These are phyloP conservation scores for Chromis chromis DNA, from an alignment of 2,797 vertebrate genomes.

Conservation along the genomic window DNA sequence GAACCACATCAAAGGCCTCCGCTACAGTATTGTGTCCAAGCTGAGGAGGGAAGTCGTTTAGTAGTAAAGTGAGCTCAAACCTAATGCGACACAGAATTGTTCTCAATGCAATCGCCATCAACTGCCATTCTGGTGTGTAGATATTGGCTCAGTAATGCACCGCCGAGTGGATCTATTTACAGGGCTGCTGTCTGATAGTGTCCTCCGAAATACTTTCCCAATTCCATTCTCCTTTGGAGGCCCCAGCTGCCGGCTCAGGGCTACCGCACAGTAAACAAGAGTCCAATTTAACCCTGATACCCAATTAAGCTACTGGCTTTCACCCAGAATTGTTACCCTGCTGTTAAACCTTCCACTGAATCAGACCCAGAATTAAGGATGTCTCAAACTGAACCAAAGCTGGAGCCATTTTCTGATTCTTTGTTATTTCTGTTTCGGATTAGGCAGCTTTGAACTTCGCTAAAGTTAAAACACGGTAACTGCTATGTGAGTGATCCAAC, in stretches of 20 bases:
- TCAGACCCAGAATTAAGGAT: not conserved
- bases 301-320: constrained; percentile 55
- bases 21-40: constrained; percentile 10
- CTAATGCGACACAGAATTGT: constrained; percentile 13
- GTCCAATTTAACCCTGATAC: constrained; percentile 61
- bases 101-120: constrained; percentile 23
- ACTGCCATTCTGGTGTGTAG: constrained; percentile 7
- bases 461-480: not conserved
- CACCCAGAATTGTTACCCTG: constrained; percentile 10
- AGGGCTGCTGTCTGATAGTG: constrained; percentile 13
- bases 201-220: constrained; percentile 22
- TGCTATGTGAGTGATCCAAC: not conserved
- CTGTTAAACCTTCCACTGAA: not conserved
- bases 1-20: constrained; percentile 35
- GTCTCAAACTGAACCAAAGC: not conserved
- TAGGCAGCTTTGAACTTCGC: not conserved
- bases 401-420: not conserved
- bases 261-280: constrained; percentile 45
- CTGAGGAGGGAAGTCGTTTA: constrained; percentile 23
- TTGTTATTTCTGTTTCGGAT: not conserved
- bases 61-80: constrained; percentile 24
- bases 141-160: constrained; percentile 8
- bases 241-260: constrained; percentile 27
- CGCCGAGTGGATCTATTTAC: constrained; percentile 26
- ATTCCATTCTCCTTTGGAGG: constrained; percentile 22